A percentile compares a stretch with the other conserved stretches of the same genome.
Evolutionary conservation across 1,140 invertebrate species (phyloP).

Genomic region (Tigriopus japonicus): DNA sequence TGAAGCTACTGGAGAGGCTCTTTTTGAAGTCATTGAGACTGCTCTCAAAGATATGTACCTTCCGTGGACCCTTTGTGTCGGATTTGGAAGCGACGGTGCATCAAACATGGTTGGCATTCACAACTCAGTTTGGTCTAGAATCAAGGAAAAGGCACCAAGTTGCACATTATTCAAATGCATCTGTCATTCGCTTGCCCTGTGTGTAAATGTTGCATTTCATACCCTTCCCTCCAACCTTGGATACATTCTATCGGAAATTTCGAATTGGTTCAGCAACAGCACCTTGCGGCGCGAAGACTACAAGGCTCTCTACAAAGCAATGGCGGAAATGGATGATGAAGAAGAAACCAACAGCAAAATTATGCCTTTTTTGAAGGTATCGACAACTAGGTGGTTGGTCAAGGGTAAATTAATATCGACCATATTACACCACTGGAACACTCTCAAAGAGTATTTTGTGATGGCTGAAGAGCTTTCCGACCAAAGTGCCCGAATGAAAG

Average conservation of each 20-base stretch:
- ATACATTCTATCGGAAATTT: slow-evolving; percentile 11
- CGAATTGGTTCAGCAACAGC: slow-evolving; percentile 15
- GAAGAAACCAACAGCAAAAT: slow-evolving; percentile 6
- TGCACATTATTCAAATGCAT: slow-evolving; percentile 5
- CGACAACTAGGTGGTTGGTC: slow-evolving; percentile 13
- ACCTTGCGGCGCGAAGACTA: slow-evolving; percentile 13
- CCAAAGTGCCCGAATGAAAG: too few species aligned
- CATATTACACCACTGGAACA: neutral
- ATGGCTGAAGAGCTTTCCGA: too few species aligned
- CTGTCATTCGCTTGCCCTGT: slow-evolving; percentile 12
- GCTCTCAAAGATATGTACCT: slow-evolving; percentile 4
- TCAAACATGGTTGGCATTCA: slow-evolving; percentile 14
- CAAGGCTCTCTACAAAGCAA: slow-evolving; percentile 13
- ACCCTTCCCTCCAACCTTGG: slow-evolving; percentile 13
- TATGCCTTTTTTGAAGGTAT: slow-evolving; percentile 13
- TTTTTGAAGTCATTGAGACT: slow-evolving; percentile 13
- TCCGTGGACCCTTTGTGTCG: slow-evolving; percentile 11
- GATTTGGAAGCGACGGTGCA: slow-evolving; percentile 13
- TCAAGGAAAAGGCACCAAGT: slow-evolving; percentile 8
- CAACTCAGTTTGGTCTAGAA: slow-evolving; percentile 12
- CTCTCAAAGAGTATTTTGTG: too few species aligned
- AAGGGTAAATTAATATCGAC: slow-evolving; percentile 9
- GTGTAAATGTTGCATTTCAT: slow-evolving; percentile 12
- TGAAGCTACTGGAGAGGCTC: slow-evolving; percentile 15
- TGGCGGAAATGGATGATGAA: neutral